phyloP scores from a whole-genome alignment of 23 tunicate species.

The Ascidia mentula region DNA sequence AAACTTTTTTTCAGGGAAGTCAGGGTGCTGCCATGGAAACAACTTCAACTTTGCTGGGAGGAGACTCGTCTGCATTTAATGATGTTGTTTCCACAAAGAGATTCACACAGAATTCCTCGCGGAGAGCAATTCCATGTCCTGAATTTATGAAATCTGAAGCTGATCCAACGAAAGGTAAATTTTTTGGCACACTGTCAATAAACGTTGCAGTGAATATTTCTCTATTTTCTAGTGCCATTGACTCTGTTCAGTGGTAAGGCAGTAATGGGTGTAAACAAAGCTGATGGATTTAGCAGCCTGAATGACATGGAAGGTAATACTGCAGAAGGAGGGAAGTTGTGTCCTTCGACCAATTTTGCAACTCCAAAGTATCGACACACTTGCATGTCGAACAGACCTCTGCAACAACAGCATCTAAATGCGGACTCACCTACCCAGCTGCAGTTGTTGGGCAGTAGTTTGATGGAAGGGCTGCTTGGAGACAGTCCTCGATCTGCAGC shows the following conservation, averaged over 20 bases:
- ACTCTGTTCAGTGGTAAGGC: neutral
- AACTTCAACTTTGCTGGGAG: neutral
- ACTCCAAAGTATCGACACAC: neutral
- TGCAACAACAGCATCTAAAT: constrained; percentile 17
- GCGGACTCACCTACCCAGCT: constrained; percentile 91
- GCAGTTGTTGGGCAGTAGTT: constrained; percentile 66
- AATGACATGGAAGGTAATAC: neutral
- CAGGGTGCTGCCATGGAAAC: neutral
- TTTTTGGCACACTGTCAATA: neutral
- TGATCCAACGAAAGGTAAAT: neutral
- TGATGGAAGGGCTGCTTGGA: constrained; percentile 73
- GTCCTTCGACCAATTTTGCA: neutral
- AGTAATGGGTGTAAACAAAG: neutral
- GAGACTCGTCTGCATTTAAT: neutral
- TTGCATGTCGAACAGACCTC: neutral
- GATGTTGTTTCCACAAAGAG: neutral
- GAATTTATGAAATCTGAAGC: neutral
- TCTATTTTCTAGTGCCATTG: neutral
- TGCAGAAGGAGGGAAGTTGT: neutral
- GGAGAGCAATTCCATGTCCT: neutral
- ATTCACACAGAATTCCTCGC: neutral
- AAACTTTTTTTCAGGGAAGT: neutral
- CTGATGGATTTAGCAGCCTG: neutral
- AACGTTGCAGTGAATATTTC: neutral
- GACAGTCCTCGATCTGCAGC: constrained; percentile 48